Conservation (phyloP, 2,888 invertebrate species). For the Leucozona laternaria region DNA sequence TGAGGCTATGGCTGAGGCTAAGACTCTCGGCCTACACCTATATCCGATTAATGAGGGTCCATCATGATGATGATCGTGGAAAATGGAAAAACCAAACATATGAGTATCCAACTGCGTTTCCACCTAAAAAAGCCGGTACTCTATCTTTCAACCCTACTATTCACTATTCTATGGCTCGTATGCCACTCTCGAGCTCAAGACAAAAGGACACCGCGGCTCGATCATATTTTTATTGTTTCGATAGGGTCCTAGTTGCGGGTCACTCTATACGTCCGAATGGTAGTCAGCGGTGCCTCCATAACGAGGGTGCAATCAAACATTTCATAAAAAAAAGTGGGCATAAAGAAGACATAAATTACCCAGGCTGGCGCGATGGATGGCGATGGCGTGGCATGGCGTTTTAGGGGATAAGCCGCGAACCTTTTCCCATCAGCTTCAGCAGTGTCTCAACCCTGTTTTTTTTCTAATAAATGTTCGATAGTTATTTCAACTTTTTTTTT, state of each 20-base stretch:
- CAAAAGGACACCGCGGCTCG: slow-evolving; percentile 73
- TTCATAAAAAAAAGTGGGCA: slow-evolving; percentile 70
- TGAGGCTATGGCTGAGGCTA: slow-evolving; percentile 67
- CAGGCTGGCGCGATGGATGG: slow-evolving; percentile 38
- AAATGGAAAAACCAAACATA: slow-evolving; percentile 65
- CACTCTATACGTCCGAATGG: slow-evolving; percentile 16
- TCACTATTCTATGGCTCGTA: slow-evolving; percentile 37
- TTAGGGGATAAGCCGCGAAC: slow-evolving; percentile 47
- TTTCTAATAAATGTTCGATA: slow-evolving; percentile 53
- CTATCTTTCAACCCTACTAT: slow-evolving; percentile 70
- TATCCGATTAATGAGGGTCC: slow-evolving; percentile 70
- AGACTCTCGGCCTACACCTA: slow-evolving; percentile 59
- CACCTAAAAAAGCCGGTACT: slow-evolving; percentile 69
- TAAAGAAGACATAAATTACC: slow-evolving; percentile 75
- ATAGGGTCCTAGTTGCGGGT: slow-evolving; percentile 65
- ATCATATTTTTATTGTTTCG: slow-evolving; percentile 72
- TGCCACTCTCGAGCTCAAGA: slow-evolving; percentile 62
- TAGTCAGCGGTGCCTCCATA: slow-evolving; percentile 55
- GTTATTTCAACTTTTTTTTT: slow-evolving; percentile 27
- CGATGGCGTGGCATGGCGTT: slow-evolving; percentile 56
- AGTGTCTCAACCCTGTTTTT: slow-evolving; percentile 27
- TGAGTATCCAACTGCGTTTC: slow-evolving; percentile 75
- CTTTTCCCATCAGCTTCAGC: slow-evolving; percentile 59
- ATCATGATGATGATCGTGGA: slow-evolving; percentile 60
- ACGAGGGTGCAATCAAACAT: slow-evolving; percentile 76